Percentiles rank a stretch among this genome's conserved stretches.
These are phyloP conservation scores for Sinocyclocheilus anshuiensis DNA, from an alignment of 2,113 vertebrate species.

Conservation along the genomic window DNA sequence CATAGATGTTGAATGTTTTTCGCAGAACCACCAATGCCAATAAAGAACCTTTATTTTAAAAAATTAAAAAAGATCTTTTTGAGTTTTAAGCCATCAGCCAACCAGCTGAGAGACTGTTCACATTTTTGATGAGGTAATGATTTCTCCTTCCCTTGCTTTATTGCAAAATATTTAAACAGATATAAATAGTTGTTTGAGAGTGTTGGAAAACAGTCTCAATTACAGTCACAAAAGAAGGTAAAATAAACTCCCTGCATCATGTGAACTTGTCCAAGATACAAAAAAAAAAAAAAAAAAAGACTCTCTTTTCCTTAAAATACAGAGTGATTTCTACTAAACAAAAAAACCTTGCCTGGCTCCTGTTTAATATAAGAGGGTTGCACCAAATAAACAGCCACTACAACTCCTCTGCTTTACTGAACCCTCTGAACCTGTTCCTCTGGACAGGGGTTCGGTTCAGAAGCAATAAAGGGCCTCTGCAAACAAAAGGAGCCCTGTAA, in stretches of 20 bases:
- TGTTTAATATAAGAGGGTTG: neutral
- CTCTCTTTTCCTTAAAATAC: neutral
- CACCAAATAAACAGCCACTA: neutral
- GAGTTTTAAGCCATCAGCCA: too few relatives aligned
- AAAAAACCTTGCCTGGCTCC: neutral
- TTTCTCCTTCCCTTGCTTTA: neutral
- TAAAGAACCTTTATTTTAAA: too few relatives aligned
- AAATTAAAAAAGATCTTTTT: too few relatives aligned
- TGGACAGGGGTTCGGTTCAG: neutral
- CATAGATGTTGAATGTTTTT: too few relatives aligned
- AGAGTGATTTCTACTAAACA: neutral
- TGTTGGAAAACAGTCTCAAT: neutral
- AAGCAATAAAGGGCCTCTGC: neutral
- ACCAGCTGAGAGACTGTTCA: neutral
- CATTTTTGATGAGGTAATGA: neutral
- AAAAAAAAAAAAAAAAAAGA: too few relatives aligned
- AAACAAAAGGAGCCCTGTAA: constrained; percentile 10
- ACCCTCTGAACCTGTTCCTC: neutral
- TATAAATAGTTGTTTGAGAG: neutral
- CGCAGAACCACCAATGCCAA: too few relatives aligned
- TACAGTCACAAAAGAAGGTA: neutral
- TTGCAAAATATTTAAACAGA: neutral
- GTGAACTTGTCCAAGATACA: neutral
- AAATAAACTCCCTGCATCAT: neutral
- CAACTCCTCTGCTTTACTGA: neutral